These are phyloP conservation scores for Jordanella pulchra DNA, from an alignment of 2,797 vertebrate genomes.

Conservation along the genomic window DNA sequence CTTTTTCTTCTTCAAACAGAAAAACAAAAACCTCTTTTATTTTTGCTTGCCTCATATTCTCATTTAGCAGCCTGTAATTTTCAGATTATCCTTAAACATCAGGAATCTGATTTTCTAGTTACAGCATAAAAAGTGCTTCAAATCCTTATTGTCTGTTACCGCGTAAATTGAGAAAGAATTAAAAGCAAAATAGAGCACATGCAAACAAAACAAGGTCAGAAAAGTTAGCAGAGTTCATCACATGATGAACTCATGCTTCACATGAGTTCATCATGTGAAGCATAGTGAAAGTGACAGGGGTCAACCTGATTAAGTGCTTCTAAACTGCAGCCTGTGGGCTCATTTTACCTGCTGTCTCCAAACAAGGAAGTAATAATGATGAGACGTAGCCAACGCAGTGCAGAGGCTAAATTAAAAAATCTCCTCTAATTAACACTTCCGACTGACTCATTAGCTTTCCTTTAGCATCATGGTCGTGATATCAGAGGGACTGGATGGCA, in stretches of 20 bases:
- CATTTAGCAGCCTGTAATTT: too few species aligned
- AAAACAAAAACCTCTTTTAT: too few species aligned
- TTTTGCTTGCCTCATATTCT: too few species aligned
- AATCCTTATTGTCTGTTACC: not conserved
- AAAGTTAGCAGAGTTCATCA: not conserved
- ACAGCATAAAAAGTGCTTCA: not conserved
- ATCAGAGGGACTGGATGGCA: conserved; percentile 25
- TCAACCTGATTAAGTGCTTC: conserved; percentile 36
- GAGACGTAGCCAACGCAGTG: conserved; percentile 33
- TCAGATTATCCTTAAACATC: not conserved
- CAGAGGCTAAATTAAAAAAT: conserved; percentile 55
- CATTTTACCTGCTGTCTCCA: conserved; percentile 17
- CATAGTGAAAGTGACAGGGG: conserved; percentile 22
- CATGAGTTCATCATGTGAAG: conserved; percentile 18
- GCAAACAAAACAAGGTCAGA: not conserved
- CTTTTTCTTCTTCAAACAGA: too few species aligned
- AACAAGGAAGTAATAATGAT: conserved; percentile 9
- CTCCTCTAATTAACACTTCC: conserved; percentile 59
- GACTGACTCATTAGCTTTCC: conserved; percentile 20
- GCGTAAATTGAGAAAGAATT: not conserved
- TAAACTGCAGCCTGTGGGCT: conserved; percentile 17
- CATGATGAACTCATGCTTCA: too few species aligned
- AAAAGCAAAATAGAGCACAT: not conserved
- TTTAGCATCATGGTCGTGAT: conserved; percentile 7
- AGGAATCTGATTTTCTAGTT: not conserved